A percentile compares a stretch with the other conserved stretches of the same genome.
These are phyloP conservation scores for Tinea pellionella DNA, from an alignment of 2,888 invertebrate species.

Conservation along the genomic window DNA sequence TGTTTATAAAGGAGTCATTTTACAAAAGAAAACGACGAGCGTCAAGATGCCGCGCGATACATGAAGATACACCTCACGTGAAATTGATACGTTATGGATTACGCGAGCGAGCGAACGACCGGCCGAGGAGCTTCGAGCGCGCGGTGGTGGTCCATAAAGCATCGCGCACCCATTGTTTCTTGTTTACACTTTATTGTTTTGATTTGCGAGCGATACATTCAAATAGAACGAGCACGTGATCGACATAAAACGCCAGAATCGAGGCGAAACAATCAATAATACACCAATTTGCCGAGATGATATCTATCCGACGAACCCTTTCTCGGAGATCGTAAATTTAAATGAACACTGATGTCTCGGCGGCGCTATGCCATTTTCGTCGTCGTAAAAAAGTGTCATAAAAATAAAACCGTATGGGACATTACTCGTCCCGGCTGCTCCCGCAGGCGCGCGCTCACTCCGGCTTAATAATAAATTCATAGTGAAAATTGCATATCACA, in stretches of 20 bases:
- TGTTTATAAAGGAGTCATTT: constrained; percentile 11
- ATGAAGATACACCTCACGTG: constrained; percentile 15
- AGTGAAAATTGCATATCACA: constrained; percentile 25
- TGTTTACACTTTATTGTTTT: constrained; percentile 18
- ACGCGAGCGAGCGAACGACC: constrained; percentile 18
- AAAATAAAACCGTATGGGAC: constrained; percentile 22
- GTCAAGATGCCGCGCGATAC: background rate
- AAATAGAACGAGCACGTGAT: background rate
- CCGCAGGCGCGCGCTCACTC: constrained; percentile 19
- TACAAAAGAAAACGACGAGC: background rate
- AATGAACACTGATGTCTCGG: constrained; percentile 15
- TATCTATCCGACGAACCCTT: constrained; percentile 15
- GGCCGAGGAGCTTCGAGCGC: constrained; percentile 14
- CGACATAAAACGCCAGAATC: background rate
- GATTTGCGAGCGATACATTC: constrained; percentile 8
- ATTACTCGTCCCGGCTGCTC: constrained; percentile 20
- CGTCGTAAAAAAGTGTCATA: constrained; percentile 17
- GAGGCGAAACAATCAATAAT: constrained; percentile 14
- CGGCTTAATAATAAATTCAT: constrained; percentile 25
- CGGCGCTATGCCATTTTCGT: constrained; percentile 16
- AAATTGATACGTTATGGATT: constrained; percentile 34
- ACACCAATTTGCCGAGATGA: constrained; percentile 14
- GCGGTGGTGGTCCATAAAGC: constrained; percentile 20
- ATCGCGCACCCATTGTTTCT: constrained; percentile 22
- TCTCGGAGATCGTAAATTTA: constrained; percentile 16